These are phyloP conservation scores for Gnatocerus cornutus DNA, from an alignment of 2,888 invertebrate genomes.

Conservation along the genomic window DNA sequence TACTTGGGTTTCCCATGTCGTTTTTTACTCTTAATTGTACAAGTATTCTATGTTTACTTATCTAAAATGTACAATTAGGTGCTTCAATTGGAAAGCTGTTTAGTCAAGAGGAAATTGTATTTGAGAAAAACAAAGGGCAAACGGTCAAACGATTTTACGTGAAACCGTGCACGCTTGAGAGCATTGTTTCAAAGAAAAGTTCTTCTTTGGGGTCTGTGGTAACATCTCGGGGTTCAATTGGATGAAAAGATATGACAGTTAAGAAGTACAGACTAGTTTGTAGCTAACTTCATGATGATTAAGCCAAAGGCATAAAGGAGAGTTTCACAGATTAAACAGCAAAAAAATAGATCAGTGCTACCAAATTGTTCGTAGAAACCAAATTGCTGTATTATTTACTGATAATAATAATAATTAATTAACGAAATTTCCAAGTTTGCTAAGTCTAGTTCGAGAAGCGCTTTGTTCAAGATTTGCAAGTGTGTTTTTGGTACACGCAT, in stretches of 20 bases:
- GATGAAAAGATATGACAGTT: neutral
- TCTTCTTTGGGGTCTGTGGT: conserved; percentile 40
- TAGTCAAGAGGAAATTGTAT: conserved; percentile 26
- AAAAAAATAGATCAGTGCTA: too few relatives aligned
- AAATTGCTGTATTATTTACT: too few relatives aligned
- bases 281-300: neutral
- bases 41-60: neutral
- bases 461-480: too few relatives aligned
- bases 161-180: conserved; percentile 36
- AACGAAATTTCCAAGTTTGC: too few relatives aligned
- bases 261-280: too few relatives aligned
- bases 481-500: too few relatives aligned
- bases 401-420: too few relatives aligned
- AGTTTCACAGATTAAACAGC: too few relatives aligned
- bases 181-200: conserved; percentile 34
- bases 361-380: too few relatives aligned
- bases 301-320: too few relatives aligned
- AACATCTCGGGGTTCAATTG: conserved; percentile 6
- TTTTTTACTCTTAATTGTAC: neutral
- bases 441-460: too few relatives aligned
- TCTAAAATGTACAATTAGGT: neutral
- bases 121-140: conserved; percentile 23
- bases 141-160: conserved; percentile 36
- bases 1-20: neutral
- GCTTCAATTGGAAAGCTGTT: conserved; percentile 6